A percentile compares a stretch with the other conserved stretches of the same genome.
phyloP scores from a whole-genome alignment of 2,888 invertebrate species.

The Cartodere bifasciata region DNA sequence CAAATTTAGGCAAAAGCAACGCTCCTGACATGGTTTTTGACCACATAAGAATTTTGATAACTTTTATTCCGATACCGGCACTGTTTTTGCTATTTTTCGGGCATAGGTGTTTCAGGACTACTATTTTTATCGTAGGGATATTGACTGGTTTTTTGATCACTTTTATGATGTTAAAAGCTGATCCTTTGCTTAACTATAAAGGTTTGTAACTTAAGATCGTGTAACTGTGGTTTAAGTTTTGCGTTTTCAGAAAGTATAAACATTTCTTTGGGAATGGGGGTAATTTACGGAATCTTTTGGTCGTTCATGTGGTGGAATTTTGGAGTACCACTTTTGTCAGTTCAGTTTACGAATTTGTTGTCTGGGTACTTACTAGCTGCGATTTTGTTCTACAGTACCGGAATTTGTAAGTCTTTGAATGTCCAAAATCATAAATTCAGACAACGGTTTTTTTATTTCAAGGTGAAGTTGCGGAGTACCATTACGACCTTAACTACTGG shows the following conservation, averaged over 20 bases:
- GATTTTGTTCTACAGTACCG: slow-evolving; percentile 16
- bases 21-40: slow-evolving; percentile 3
- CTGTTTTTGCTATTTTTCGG: slow-evolving; percentile 49
- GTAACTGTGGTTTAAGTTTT: too few species aligned
- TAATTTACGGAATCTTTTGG: slow-evolving; percentile 48
- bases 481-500: slow-evolving; percentile 50
- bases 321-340: slow-evolving; percentile 47
- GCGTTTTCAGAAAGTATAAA: slow-evolving; percentile 38
- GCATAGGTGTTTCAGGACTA: slow-evolving; percentile 48
- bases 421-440: too few species aligned
- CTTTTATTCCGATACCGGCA: slow-evolving; percentile 32
- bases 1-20: too few species aligned
- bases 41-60: slow-evolving; percentile 8
- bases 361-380: slow-evolving; percentile 50
- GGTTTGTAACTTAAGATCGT: too few species aligned
- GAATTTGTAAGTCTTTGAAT: too few species aligned
- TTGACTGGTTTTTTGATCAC: slow-evolving; percentile 43
- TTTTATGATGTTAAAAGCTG: slow-evolving; percentile 35
- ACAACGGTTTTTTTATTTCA: slow-evolving; percentile 3
- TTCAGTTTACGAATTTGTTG: slow-evolving; percentile 44
- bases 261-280: slow-evolving; percentile 41
- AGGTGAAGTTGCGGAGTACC: slow-evolving; percentile 28
- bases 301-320: slow-evolving; percentile 48
- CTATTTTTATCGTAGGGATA: slow-evolving; percentile 48
- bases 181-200: too few species aligned